Evolutionary conservation across 1,140 invertebrate genomes (phyloP).

Genomic region (Akabosia matsudoensis): DNA sequence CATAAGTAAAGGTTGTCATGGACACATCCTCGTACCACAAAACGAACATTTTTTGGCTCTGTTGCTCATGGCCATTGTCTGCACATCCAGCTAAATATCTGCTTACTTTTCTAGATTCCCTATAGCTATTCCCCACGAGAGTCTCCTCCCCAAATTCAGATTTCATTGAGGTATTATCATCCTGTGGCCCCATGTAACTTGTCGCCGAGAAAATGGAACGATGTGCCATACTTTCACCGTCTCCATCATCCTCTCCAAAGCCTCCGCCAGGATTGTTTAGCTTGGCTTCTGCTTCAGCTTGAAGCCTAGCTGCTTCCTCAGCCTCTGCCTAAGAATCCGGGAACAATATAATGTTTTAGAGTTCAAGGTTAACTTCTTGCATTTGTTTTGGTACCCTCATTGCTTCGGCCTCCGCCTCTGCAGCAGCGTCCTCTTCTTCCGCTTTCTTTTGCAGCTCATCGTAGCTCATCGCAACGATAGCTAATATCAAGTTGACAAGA

Average conservation of each 20-base stretch:
- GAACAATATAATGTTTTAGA: neutral
- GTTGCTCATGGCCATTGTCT: too few relatives aligned
- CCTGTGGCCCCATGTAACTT: neutral
- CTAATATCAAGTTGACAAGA: slow-evolving; percentile 95
- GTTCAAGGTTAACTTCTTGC: neutral
- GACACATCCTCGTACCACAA: neutral
- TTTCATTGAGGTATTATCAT: slow-evolving; percentile 6
- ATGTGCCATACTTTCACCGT: slow-evolving; percentile 49
- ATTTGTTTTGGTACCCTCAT: slow-evolving; percentile 56
- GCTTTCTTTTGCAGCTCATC: slow-evolving; percentile 97
- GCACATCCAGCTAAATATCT: too few relatives aligned
- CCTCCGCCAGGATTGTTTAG: slow-evolving; percentile 50
- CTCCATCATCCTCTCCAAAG: slow-evolving; percentile 46
- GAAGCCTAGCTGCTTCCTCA: slow-evolving; percentile 70
- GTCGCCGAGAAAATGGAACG: neutral
- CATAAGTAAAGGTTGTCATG: neutral
- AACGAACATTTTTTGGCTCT: too few relatives aligned
- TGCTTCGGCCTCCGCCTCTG: slow-evolving; percentile 79
- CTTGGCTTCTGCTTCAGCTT: slow-evolving; percentile 54
- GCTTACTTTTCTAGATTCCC: neutral
- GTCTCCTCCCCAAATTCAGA: slow-evolving; percentile 16
- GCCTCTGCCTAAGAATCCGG: slow-evolving; percentile 59
- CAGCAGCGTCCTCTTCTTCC: slow-evolving; percentile 78
- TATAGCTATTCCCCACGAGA: slow-evolving; percentile 6
- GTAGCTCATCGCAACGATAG: slow-evolving; percentile 75